phyloP scores from a whole-genome alignment of 1,140 invertebrate genomes.

The Calliphora vicina region DNA sequence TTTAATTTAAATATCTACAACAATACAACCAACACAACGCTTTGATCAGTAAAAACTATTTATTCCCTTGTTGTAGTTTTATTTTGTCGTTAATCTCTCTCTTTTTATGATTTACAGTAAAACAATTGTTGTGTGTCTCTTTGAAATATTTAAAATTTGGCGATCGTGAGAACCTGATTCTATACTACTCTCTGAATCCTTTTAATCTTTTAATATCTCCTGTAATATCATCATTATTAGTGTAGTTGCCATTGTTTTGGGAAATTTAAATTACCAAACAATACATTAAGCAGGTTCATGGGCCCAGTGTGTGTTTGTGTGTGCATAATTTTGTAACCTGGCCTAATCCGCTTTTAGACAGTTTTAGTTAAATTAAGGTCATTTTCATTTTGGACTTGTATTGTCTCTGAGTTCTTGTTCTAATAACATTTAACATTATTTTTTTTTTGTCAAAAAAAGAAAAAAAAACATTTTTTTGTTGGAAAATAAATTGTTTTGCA shows the following conservation, averaged over 20 bases:
- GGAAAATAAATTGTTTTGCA: background rate
- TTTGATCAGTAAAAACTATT: no score
- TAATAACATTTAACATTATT: background rate
- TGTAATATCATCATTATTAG: background rate
- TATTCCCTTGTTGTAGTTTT: no score
- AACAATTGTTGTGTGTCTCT: background rate
- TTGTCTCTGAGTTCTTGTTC: background rate
- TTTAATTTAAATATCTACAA: background rate
- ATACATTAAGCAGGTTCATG: background rate
- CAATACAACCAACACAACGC: no score
- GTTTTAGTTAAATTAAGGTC: background rate
- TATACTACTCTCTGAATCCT: background rate
- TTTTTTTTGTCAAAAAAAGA: background rate
- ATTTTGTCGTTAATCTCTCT: background rate
- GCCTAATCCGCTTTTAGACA: background rate
- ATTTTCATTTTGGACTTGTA: background rate
- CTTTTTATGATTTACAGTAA: background rate
- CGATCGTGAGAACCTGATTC: background rate
- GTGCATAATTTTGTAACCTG: background rate
- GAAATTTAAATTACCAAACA: background rate
- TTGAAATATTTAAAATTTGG: background rate
- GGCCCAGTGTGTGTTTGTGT: no score
- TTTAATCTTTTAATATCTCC: background rate
- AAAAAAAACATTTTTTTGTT: no score
- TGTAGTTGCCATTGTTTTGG: background rate